These are phyloP conservation scores for Apis laboriosa DNA, from an alignment of 1,140 invertebrate genomes.

Conservation along the genomic window DNA sequence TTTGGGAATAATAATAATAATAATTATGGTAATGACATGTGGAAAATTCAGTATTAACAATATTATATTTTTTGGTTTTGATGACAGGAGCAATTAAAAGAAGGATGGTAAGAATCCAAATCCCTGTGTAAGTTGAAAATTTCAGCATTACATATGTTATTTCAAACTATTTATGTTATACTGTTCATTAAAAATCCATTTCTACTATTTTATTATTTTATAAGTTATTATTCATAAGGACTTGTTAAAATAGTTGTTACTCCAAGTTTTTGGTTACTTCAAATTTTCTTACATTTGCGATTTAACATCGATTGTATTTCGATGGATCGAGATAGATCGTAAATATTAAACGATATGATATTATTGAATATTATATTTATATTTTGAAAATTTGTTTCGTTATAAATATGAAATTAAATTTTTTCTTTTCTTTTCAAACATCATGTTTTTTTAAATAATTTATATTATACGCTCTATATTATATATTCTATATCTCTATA, in stretches of 20 bases:
- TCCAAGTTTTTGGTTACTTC: neutral
- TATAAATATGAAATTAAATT: too few relatives aligned
- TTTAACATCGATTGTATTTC: neutral
- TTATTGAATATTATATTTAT: neutral
- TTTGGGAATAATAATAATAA: neutral
- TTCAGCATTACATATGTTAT: constrained; percentile 53
- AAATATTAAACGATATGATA: neutral
- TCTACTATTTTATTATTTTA: neutral
- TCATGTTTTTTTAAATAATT: too few relatives aligned
- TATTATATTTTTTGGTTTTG: constrained; percentile 9
- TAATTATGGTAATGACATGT: neutral
- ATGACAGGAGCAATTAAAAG: neutral
- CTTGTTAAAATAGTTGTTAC: neutral
- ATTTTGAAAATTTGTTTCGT: too few relatives aligned
- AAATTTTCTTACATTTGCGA: constrained; percentile 1
- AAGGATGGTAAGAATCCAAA: constrained; percentile 44
- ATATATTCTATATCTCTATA: too few relatives aligned
- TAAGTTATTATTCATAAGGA: neutral
- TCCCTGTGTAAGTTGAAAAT: constrained; percentile 19
- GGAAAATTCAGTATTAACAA: neutral
- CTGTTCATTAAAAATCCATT: neutral
- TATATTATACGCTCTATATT: too few relatives aligned
- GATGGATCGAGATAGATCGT: constrained; percentile 11
- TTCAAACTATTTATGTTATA: neutral
- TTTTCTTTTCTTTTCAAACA: too few relatives aligned